Base-by-base conservation (phyloP, 2,113 vertebrate genomes). In the Ornithorhynchus anatinus region DNA sequence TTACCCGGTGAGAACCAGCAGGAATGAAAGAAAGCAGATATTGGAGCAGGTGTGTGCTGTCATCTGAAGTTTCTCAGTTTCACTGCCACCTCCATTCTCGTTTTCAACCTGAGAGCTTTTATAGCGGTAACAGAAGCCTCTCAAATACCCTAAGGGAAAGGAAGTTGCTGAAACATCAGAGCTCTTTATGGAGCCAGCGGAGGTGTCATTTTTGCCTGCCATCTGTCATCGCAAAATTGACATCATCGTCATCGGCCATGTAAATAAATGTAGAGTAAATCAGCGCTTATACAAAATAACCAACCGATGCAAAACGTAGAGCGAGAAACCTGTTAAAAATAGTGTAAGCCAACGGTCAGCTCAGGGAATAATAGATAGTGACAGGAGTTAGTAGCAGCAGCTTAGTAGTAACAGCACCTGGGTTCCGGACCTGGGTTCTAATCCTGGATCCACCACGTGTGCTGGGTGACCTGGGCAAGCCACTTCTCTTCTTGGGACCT, bases 221-320 rank as follows among this genome's bases (percentile, higher is more conserved):
- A 76, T 81, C 79, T 78, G 71, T 76, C 74, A 80, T 68, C 60
- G 59, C 58, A 32, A 62, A 68, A 48, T 25, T 76, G 71, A 71
- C 71, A 70, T 73, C 40, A 56, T 58, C 40, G 0, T 42, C 69
- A 47, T 68, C 37, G 22, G n/a, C 6, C 23, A 36, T 74, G 54
- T 83, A 79, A 80, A n/a, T n/a, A n/a, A n/a, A n/a, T n/a, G n/a
- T n/a, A 0, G 57, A 62, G 61, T 19, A 5, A 33, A 39, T 53
- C 54, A 76, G 71, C 2, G 0, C 45, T 23, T 68, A 79, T 75
- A 83, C 77, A 87, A 69, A 42, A 5, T 40, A 54, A 85, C 71
- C 80, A 73, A 11, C 36, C 63, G 64, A 82, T 80, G 82, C 58
- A 52, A 76, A 54, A 58, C 60, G 2, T 9, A 58, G 4, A n/a